phyloP scores from a whole-genome alignment of 2,113 vertebrate species.

The Anser brachyrhynchus region DNA sequence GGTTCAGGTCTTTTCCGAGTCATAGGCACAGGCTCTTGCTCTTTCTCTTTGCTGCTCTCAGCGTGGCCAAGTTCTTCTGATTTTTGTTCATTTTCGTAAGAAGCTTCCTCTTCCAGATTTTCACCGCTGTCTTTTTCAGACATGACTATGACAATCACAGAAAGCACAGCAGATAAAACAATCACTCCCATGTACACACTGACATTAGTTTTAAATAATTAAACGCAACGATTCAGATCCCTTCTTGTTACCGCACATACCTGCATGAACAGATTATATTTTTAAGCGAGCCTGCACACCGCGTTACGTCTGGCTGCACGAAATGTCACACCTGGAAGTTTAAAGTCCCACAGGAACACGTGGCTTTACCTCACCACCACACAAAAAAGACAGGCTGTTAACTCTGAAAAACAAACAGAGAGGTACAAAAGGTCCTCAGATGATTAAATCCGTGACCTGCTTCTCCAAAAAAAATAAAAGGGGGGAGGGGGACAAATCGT shows the following conservation, averaged over 20 bases:
- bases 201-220: background rate
- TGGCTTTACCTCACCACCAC: background rate
- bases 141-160: constrained; percentile 69
- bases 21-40: constrained; percentile 73
- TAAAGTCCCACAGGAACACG: constrained; percentile 40
- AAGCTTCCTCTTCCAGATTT: background rate
- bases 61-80: background rate
- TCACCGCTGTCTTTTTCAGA: constrained; percentile 66
- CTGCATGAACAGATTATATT: background rate
- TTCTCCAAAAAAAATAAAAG: background rate
- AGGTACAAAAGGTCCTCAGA: background rate
- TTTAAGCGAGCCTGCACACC: background rate
- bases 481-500: background rate
- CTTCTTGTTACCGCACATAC: background rate
- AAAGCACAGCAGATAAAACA: constrained; percentile 17
- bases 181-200: background rate
- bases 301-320: background rate
- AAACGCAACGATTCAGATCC: background rate
- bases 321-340: background rate
- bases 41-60: background rate
- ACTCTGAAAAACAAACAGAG: background rate
- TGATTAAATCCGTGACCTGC: background rate
- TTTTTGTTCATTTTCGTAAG: background rate
- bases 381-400: background rate
- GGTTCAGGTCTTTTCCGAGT: constrained; percentile 87